These are phyloP conservation scores for Andrena dorsata DNA, from an alignment of 2,888 invertebrate species.

Conservation along the genomic window DNA sequence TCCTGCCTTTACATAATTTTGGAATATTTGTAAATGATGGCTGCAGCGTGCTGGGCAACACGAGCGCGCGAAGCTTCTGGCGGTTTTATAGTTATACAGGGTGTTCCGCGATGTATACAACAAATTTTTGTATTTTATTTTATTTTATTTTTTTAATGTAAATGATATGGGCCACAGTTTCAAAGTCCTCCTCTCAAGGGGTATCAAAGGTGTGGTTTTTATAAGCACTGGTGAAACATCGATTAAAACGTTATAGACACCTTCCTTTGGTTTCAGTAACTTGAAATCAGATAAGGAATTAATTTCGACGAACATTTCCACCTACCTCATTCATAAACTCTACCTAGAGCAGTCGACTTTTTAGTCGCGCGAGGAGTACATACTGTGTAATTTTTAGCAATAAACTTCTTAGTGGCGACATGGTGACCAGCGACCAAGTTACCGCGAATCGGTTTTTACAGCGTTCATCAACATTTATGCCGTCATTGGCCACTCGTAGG, in stretches of 20 bases:
- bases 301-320: not conserved
- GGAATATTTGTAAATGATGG: not conserved
- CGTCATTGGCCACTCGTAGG: slow-evolving; percentile 12
- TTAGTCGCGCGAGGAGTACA: not conserved
- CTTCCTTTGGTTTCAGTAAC: too few species aligned
- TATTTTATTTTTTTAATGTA: too few species aligned
- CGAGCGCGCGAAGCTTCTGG: too few species aligned
- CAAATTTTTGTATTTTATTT: too few species aligned
- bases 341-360: not conserved
- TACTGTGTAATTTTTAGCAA: slow-evolving; percentile 5
- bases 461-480: slow-evolving; percentile 8
- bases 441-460: slow-evolving; percentile 5
- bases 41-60: too few species aligned
- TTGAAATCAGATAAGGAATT: too few species aligned
- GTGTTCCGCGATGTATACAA: too few species aligned
- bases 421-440: not conserved
- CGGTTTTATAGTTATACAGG: too few species aligned
- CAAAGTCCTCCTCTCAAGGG: not conserved
- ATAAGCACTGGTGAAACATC: not conserved
- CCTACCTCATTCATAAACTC: not conserved
- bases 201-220: not conserved
- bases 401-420: not conserved
- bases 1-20: not conserved
- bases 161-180: not conserved
- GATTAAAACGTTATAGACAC: not conserved